Evolutionary conservation across 2,797 vertebrate species (phyloP).

Genomic region (Delichon dasypus): DNA sequence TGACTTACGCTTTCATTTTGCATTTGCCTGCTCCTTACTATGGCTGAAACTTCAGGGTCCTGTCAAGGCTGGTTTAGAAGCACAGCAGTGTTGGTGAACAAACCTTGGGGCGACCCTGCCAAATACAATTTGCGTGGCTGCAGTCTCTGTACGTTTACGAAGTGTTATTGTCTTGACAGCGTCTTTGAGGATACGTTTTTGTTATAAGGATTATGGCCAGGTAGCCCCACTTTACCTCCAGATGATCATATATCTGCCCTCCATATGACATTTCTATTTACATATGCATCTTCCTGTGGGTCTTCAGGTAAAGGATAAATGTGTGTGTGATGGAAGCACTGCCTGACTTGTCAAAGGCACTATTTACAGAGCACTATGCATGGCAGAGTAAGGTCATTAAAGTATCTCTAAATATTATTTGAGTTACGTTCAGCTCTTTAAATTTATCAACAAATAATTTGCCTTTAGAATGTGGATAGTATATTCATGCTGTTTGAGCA

Average conservation of each 20-base stretch:
- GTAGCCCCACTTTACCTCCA: slow-evolving; percentile 2
- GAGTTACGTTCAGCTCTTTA: neutral
- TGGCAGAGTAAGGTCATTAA: neutral
- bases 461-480: neutral
- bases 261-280: neutral
- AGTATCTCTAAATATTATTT: neutral
- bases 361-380: neutral
- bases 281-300: neutral
- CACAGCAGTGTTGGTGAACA: neutral
- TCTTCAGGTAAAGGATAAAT: neutral
- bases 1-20: neutral
- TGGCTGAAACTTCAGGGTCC: slow-evolving; percentile 32
- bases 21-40: neutral
- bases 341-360: neutral
- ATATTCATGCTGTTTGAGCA: neutral
- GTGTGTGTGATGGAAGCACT: neutral
- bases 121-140: neutral
- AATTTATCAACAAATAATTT: neutral
- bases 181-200: slow-evolving; percentile 34
- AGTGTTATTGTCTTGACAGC: slow-evolving; percentile 4
- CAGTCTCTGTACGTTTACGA: neutral
- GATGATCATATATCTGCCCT: neutral
- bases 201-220: slow-evolving; percentile 13
- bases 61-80: slow-evolving; percentile 25
- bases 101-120: slow-evolving; percentile 31